phyloP scores from a whole-genome alignment of 2,888 invertebrate genomes.

The Stenodera caucasica region DNA sequence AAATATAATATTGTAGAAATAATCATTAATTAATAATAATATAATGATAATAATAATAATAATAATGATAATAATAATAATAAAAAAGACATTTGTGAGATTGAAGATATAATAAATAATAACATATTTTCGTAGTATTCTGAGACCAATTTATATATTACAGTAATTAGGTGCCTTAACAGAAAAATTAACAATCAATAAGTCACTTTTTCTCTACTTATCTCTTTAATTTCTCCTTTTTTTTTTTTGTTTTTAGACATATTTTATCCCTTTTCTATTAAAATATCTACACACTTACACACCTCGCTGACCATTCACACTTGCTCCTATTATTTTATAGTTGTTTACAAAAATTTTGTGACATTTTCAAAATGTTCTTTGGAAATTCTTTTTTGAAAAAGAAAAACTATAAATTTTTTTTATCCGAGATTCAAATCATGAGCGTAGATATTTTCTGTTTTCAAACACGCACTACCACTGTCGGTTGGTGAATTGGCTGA shows the following conservation, averaged over 20 bases:
- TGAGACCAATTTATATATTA: constrained; percentile 50
- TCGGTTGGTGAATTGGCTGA: constrained; percentile 70
- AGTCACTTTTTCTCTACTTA: constrained; percentile 29
- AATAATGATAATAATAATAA: constrained; percentile 33
- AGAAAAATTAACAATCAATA: constrained; percentile 22
- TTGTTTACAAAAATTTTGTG: constrained; percentile 13
- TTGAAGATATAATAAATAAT: constrained; percentile 48
- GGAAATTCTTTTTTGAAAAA: too few relatives aligned
- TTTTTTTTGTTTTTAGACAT: too few relatives aligned
- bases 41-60: too few relatives aligned
- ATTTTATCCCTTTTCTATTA: too few relatives aligned
- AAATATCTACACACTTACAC: constrained; percentile 41
- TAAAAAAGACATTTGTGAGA: constrained; percentile 47
- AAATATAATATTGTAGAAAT: constrained; percentile 42
- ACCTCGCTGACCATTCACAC: constrained; percentile 27
- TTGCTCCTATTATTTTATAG: constrained; percentile 16
- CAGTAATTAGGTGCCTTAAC: constrained; percentile 19
- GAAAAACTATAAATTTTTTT: too few relatives aligned
- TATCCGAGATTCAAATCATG: constrained; percentile 50
- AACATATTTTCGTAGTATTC: constrained; percentile 50
- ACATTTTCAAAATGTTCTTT: too few relatives aligned
- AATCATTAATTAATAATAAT: constrained; percentile 12
- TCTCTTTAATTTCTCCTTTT: neutral
- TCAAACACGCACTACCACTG: constrained; percentile 68
- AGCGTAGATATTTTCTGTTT: constrained; percentile 58